Percentiles rank a stretch among this genome's conserved stretches.
phyloP scores from a whole-genome alignment of 2,113 vertebrate species.

The Aramus guarauna region DNA sequence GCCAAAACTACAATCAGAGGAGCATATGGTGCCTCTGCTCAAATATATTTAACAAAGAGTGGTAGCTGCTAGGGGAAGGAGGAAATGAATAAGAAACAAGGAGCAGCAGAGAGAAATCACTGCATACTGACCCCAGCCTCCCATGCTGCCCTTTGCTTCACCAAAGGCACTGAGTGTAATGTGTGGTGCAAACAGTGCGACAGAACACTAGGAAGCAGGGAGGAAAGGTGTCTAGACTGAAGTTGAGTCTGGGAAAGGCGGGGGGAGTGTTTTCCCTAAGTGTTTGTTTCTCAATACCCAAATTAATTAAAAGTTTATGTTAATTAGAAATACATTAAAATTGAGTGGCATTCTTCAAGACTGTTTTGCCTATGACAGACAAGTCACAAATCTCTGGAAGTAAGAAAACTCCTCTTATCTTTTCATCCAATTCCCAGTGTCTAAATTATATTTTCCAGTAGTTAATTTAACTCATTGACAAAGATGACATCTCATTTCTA shows the following conservation, averaged over 20 bases:
- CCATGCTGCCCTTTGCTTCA: background rate
- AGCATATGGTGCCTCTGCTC: background rate
- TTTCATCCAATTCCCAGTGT: background rate
- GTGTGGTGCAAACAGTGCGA: background rate
- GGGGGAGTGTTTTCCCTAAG: accelerated
- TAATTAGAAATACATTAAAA: background rate
- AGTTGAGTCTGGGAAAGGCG: background rate
- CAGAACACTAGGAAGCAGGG: background rate
- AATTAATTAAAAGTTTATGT: background rate
- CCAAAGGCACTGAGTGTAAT: background rate
- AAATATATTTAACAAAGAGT: background rate
- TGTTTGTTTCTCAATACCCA: background rate
- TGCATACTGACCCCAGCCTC: background rate
- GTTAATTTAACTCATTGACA: background rate
- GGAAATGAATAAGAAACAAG: background rate
- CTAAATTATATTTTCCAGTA: background rate
- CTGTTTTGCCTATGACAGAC: background rate
- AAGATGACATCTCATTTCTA: background rate
- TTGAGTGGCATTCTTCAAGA: background rate
- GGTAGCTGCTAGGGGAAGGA: background rate
- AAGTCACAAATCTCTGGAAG: background rate
- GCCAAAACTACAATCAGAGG: background rate
- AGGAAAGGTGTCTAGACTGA: background rate
- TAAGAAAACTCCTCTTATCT: background rate
- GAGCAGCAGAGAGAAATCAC: background rate